Base-by-base conservation (phyloP, 2,888 invertebrate species). In the Eucriotettix oculatus region DNA sequence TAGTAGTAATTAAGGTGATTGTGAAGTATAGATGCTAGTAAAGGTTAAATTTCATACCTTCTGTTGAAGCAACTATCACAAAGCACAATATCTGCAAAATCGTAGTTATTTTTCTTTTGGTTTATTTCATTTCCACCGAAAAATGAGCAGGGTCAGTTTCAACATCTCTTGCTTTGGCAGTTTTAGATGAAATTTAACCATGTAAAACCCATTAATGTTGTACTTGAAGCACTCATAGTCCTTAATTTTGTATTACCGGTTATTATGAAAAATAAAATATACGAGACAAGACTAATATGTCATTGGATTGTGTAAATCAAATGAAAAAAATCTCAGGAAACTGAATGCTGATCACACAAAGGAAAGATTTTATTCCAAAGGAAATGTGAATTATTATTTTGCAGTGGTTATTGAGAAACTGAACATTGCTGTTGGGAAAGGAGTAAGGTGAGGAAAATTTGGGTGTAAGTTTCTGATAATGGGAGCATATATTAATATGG, bases 241-340 rank as follows among this genome's bases (percentile, higher is more conserved):
- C 60, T 62, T 58, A 58, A 58, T 58, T 58, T 62, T 60, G 56
- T 54, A 54, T 57, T 52, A 40, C 42, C 40, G 44, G 16, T 60
- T 60, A 53, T 52, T 60, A 58, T 60, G n/a, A 58, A 58, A 42
- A 60, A 58, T 44, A 56, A 58, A 48, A 56, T 55, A 60, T 60
- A 58, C 58, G 52, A 52, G 58, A 54, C 54, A 57, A 58, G 44
- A 58, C 53, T 55, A 58, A 54, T 29, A 56, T 42, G 43, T 58
- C 54, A 41, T 57, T 58, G 56, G 56, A 58, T 58, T 58, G 55
- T 58, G 52, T 57, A 43, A 42, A 48, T 52, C 54, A 54, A 41
- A 29, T 43, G 48, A 54, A 54, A 53, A 60, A 60, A 58, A 55
- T 60, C 60, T 62, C 60, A 60, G 62, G 62, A 60, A 62, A 60